Base-by-base conservation (phyloP, 2,888 invertebrate species). In the Coleophora deauratella region DNA sequence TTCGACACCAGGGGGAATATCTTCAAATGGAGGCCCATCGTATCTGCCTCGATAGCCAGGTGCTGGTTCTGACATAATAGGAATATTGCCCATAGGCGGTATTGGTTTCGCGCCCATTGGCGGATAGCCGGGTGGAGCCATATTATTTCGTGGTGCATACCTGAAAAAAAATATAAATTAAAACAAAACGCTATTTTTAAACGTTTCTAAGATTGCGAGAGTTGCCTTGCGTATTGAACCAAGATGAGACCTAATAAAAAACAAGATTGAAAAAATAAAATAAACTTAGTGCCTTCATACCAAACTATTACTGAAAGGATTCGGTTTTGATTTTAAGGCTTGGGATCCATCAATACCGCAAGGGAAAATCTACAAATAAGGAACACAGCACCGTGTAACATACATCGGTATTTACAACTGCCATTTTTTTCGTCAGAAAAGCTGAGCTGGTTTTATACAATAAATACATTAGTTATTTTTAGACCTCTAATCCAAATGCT, bases 1-100 rank as follows among this genome's bases (percentile, higher is more conserved):
- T 57, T 90, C 89, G 1, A 90, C 89, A 10, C 89, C 89, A 8
- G 89, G 89, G 11, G 89, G 89, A 43, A 87, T 81, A 34, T 89
- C 87, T 53, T 89, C 89, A 55, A 88, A 89, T 40, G 85, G 66
- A 14, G 79, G 77, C 8, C 51, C 71, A 31, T 85, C 84, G 52
- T 78, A 85, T 7, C 84, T 78, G 37, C 76, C 78, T 37, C 78
- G 66, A 57, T 77, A 84, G 4, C 73, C 73, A n/a, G 72, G 68
- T 15, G 72, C 68, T 27, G 66, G 74, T 27, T 80, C 80, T 27
- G 65, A 47, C 49, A 68, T 71, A 21, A 71, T 49, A 9, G 69
- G 62, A 31, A 75, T 51, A 51, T 49, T 67, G 37, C 66, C 64
- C 62, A 81, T 55, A 3, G 72, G 66, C 15, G 73, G 72, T 43